Evolutionary conservation across 2,888 invertebrate genomes (phyloP), one percentile per base, ranked within the genome.

Genomic region (Agrilus biguttatus): DNA sequence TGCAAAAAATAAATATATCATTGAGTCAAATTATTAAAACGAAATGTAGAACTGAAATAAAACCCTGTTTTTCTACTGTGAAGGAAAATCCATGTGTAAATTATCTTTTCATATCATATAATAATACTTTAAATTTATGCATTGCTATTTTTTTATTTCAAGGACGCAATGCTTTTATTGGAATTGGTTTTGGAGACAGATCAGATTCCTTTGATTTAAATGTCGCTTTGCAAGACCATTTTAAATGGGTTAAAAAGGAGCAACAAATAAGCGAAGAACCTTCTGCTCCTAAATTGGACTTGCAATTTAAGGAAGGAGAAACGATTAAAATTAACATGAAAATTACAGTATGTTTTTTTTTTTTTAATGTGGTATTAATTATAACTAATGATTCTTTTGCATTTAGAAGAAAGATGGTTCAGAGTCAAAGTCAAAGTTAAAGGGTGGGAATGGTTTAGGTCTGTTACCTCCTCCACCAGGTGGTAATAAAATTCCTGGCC

Each of bases 251-350:
- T 37, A 86, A 85, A 62, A 86, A 82, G 64, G 80, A 78, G 50
- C 81, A 83, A 60, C 80, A 84, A 65, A 78, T 84, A 49, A 82
- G 78, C 57, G 84, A 86, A 58, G 87, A 89, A 62, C 81, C 78
- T 54, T 78, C 78, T 46, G 79, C 78, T 48, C 85, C 83, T 49
- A 83, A 90, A 55, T 70, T 98, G 36, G 96, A 98, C 72, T 75
- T 98, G 42, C 87, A 95, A 39, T 97, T 99, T 64, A 99, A 99
- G 62, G 97, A 97, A 60, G 98, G 98, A 14, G 93, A 99, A 72
- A 99, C 97, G 1, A 98, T 99, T 52, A 97, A 93, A 71, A 95
- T 98, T 47, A 98, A 96, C 62, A 91, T 98, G 86, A 89, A 91
- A 70, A 91, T 92, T 51, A 88, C 90, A 50, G 90, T 90, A 72